Conservation (phyloP, 2,113 vertebrate genomes). For the Ailuropoda melanoleuca region DNA sequence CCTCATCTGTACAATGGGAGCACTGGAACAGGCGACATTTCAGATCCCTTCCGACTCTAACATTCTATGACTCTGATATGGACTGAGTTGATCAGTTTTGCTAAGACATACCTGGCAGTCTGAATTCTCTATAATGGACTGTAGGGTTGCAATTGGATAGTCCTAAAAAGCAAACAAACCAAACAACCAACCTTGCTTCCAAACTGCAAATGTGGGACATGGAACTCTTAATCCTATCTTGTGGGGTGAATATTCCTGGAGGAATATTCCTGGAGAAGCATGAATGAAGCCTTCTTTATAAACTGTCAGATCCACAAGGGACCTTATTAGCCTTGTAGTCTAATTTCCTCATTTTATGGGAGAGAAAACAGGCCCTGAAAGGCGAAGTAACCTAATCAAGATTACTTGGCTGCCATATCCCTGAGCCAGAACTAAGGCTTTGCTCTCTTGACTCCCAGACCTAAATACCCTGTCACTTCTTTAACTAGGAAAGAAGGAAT, state of each 20-base stretch:
- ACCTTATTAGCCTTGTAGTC: not conserved
- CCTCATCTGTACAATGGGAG: not conserved
- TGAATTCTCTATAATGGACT: not conserved
- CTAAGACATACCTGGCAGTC: not conserved
- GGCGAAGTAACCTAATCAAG: not conserved
- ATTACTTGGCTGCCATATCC: not conserved
- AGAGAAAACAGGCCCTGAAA: not conserved
- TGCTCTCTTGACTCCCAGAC: not conserved
- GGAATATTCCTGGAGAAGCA: not conserved
- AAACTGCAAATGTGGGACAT: not conserved
- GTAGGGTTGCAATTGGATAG: not conserved
- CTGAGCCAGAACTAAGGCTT: not conserved
- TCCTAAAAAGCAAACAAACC: not conserved
- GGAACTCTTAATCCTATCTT: not conserved
- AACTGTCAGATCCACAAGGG: not conserved
- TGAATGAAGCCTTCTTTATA: not conserved
- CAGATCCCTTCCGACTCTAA: not conserved
- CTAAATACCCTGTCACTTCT: not conserved
- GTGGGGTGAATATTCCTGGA: not conserved
- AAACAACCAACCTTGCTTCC: not conserved
- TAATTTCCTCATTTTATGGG: not conserved
- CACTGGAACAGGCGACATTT: not conserved
- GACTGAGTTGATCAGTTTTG: not conserved
- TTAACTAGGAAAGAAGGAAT: not conserved
- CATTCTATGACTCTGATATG: not conserved